A percentile compares a stretch with the other conserved stretches of the same genome.
These are phyloP conservation scores for Heliothis virescens DNA, from an alignment of 1,140 invertebrate species.

Conservation along the genomic window DNA sequence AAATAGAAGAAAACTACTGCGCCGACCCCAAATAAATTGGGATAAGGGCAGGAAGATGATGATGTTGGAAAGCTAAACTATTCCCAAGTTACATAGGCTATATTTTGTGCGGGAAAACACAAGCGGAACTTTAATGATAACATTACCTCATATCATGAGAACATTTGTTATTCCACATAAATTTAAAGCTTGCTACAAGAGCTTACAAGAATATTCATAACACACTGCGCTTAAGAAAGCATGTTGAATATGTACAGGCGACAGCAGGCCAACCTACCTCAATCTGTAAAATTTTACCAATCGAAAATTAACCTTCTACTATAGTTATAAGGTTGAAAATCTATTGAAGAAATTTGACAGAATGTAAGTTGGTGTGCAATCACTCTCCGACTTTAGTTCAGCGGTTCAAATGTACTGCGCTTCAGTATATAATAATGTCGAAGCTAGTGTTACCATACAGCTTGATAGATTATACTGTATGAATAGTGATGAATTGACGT, in stretches of 20 bases:
- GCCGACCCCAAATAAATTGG: no score
- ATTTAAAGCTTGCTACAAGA: neutral
- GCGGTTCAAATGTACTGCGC: conserved; percentile 23
- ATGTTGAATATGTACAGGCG: neutral
- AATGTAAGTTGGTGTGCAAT: no score
- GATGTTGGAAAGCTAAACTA: no score
- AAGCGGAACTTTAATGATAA: neutral
- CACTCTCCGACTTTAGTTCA: no score
- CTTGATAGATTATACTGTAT: conserved; percentile 23
- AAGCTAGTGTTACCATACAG: conserved; percentile 6
- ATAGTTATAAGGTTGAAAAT: no score
- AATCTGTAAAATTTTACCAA: neutral
- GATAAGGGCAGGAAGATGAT: no score
- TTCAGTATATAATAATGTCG: conserved; percentile 26
- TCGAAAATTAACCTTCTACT: no score
- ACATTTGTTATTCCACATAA: neutral
- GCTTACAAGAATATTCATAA: conserved; percentile 32
- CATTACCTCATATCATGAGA: neutral
- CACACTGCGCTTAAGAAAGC: neutral
- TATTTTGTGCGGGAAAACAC: no score
- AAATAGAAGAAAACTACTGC: no score
- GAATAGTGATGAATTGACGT: conserved; percentile 28
- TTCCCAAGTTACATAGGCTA: no score
- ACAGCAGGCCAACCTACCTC: neutral
- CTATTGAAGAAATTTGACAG: no score